Conservation (phyloP, 2,113 vertebrate species). For the Ciconia maguari region DNA sequence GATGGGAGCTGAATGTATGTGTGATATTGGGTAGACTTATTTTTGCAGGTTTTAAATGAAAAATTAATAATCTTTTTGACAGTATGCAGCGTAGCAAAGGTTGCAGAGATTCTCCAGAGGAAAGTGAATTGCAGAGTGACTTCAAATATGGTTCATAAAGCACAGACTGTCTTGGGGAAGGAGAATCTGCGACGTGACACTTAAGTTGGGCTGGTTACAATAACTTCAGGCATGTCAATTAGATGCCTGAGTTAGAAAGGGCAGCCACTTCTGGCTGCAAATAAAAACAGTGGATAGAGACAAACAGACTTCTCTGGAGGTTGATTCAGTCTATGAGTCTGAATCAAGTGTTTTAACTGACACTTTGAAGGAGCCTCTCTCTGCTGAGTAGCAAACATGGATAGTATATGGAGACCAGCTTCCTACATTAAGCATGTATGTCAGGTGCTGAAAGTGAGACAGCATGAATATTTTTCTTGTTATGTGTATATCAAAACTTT, state of each 20-base stretch:
- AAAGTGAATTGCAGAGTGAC: background rate
- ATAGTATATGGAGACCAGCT: background rate
- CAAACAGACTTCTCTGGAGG: background rate
- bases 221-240: background rate
- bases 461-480: background rate
- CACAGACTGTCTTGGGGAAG: fast-evolving
- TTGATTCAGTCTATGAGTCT: background rate
- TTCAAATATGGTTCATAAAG: background rate
- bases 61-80: background rate
- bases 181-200: background rate
- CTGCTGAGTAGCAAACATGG: background rate
- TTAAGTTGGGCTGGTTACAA: background rate
- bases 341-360: background rate
- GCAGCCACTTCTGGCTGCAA: background rate
- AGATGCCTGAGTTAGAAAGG: background rate
- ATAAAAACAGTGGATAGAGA: background rate
- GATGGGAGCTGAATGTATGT: background rate
- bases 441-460: background rate
- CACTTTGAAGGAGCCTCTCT: background rate
- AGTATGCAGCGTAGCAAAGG: background rate
- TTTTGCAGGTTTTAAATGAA: background rate
- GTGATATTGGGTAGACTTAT: background rate
- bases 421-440: background rate
- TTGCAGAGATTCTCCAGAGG: background rate
- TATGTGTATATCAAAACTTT: background rate